phyloP scores from a whole-genome alignment of 2,888 invertebrate species.

The Pterostichus madidus region DNA sequence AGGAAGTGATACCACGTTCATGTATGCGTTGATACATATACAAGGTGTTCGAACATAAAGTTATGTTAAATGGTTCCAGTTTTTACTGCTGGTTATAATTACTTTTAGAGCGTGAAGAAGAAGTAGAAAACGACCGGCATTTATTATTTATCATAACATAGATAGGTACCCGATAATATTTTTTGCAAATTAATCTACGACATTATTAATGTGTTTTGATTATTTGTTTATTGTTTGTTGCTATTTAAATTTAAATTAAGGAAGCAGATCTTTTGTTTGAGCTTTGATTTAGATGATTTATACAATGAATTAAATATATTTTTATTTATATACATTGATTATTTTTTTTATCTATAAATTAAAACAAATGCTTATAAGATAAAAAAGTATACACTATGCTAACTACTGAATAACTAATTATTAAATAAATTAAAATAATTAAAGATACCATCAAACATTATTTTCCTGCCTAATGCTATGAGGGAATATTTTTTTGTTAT shows the following conservation, averaged over 20 bases:
- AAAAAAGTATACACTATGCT: too few species aligned
- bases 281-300: too few species aligned
- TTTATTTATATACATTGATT: too few species aligned
- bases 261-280: neutral
- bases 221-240: neutral
- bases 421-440: too few species aligned
- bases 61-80: constrained; percentile 5
- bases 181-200: too few species aligned
- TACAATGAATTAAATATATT: too few species aligned
- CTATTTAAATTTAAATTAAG: neutral
- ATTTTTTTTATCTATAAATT: too few species aligned
- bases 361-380: too few species aligned
- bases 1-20: constrained; percentile 9
- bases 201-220: neutral
- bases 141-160: neutral
- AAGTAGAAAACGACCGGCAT: neutral
- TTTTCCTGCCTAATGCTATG: too few species aligned
- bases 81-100: neutral
- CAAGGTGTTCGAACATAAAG: constrained; percentile 30
- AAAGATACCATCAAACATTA: too few species aligned
- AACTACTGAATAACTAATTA: too few species aligned
- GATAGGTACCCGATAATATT: neutral
- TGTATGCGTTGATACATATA: neutral
- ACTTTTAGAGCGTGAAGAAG: neutral
- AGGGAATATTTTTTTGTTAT: too few species aligned